Evolutionary conservation across 2,797 vertebrate species (phyloP).

Genomic region (Myiothlypis coronata): DNA sequence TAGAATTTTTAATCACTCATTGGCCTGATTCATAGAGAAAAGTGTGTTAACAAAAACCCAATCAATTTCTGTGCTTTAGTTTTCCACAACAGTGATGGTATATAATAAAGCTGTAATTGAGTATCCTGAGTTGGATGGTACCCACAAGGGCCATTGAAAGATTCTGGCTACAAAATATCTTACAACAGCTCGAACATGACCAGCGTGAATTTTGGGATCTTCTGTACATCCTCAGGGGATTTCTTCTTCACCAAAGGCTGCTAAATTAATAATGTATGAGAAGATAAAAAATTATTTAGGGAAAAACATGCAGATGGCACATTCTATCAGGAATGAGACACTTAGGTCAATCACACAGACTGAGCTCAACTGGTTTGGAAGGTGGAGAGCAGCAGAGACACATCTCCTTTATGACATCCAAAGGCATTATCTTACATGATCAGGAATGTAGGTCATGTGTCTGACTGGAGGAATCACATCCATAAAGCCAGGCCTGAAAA

Average conservation of each 20-base stretch:
- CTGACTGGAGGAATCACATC: neutral
- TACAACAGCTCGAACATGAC: neutral
- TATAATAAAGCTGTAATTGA: neutral
- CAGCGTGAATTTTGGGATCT: neutral
- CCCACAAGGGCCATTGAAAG: neutral
- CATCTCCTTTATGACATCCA: neutral
- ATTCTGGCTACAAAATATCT: neutral
- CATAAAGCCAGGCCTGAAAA: neutral
- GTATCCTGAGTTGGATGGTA: neutral
- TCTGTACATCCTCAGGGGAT: neutral
- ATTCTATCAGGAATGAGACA: neutral
- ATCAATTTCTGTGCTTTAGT: neutral
- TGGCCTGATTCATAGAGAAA: neutral
- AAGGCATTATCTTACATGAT: neutral
- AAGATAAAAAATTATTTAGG: neutral
- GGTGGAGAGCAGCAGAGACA: neutral
- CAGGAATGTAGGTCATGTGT: neutral
- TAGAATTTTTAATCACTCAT: neutral
- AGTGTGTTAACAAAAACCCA: neutral
- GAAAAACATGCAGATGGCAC: neutral
- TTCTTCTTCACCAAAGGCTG: neutral
- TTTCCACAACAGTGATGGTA: neutral
- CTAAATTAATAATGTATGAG: neutral
- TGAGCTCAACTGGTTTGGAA: neutral
- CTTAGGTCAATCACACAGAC: neutral